These are phyloP conservation scores for Ceratoteleas bidentatus DNA, from an alignment of 1,140 invertebrate genomes.

Conservation along the genomic window DNA sequence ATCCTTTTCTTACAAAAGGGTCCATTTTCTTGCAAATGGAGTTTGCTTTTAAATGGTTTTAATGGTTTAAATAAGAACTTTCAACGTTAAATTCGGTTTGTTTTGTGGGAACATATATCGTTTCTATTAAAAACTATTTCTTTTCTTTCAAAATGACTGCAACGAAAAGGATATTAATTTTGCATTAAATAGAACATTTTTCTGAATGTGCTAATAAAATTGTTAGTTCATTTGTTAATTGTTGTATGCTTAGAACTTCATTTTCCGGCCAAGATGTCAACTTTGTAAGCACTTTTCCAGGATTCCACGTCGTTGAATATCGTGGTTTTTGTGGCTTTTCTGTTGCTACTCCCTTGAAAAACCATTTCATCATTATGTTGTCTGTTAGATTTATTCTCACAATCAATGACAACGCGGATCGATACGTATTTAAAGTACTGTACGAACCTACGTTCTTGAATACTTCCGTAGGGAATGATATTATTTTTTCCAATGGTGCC, in stretches of 20 bases:
- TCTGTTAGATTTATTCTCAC: slow-evolving; percentile 7
- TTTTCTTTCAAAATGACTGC: too few species aligned
- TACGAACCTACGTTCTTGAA: slow-evolving; percentile 9
- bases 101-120: too few species aligned
- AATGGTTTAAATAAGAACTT: too few species aligned
- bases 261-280: not conserved
- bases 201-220: slow-evolving; percentile 8
- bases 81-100: too few species aligned
- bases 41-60: too few species aligned
- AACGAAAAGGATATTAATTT: too few species aligned
- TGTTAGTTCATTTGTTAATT: slow-evolving; percentile 9
- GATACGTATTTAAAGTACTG: slow-evolving; percentile 30
- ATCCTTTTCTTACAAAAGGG: too few species aligned
- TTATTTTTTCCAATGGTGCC: slow-evolving; percentile 4
- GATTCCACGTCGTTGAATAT: slow-evolving; percentile 30
- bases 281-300: not conserved
- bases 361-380: slow-evolving; percentile 7
- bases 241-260: slow-evolving; percentile 1
- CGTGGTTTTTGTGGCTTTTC: slow-evolving; percentile 24
- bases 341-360: slow-evolving; percentile 18
- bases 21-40: too few species aligned
- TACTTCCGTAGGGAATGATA: slow-evolving; percentile 5
- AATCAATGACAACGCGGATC: slow-evolving; percentile 25
- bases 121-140: too few species aligned
- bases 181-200: too few species aligned